These are phyloP conservation scores for Anticlea derivata DNA, from an alignment of 2,888 invertebrate species.

Conservation along the genomic window DNA sequence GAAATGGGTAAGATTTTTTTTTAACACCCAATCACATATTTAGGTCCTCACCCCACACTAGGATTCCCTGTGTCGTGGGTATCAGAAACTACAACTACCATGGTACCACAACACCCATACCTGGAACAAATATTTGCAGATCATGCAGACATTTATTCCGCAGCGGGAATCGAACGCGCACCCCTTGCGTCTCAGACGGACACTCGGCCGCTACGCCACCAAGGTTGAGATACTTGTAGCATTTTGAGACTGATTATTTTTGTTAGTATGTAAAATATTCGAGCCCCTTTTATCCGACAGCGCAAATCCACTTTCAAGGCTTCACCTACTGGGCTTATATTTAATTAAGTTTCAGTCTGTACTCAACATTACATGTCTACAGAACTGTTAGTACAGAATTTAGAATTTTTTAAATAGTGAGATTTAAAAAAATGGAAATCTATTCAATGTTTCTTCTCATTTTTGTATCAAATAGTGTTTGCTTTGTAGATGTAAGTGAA, in stretches of 20 bases:
- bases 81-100: too few relatives aligned
- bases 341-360: slow-evolving; percentile 33
- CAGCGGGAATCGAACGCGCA: too few relatives aligned
- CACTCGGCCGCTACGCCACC: too few relatives aligned
- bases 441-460: slow-evolving; percentile 35
- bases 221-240: too few relatives aligned
- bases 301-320: slow-evolving; percentile 26
- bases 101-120: too few relatives aligned
- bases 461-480: slow-evolving; percentile 36
- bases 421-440: slow-evolving; percentile 38
- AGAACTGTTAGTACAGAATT: neutral
- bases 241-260: neutral
- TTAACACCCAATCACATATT: too few relatives aligned
- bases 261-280: slow-evolving; percentile 3
- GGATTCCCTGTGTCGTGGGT: too few relatives aligned
- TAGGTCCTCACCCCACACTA: too few relatives aligned
- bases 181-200: too few relatives aligned
- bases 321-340: slow-evolving; percentile 35
- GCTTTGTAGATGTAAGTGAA: slow-evolving; percentile 42
- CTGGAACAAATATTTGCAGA: too few relatives aligned
- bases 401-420: neutral
- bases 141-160: too few relatives aligned
- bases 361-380: slow-evolving; percentile 1
- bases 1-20: neutral
- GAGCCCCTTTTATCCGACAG: neutral